Conservation (phyloP, 2,888 invertebrate species). For the Lycia hirtaria region DNA sequence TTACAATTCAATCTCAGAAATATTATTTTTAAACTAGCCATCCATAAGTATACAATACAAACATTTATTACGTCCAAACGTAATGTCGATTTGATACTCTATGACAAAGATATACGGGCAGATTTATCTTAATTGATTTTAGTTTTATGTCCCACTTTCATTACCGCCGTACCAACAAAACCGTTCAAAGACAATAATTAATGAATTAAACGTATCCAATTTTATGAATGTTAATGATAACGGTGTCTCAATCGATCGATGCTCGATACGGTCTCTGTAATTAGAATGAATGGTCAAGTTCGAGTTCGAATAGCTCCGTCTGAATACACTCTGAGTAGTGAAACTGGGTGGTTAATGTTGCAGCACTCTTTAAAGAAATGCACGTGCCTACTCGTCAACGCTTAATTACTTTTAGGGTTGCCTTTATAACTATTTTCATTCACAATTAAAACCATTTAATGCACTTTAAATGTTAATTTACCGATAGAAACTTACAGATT, state of each 20-base stretch:
- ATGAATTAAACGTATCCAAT: slow-evolving; percentile 75
- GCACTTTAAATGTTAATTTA: background rate
- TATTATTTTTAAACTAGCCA: too few relatives aligned
- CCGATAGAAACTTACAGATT: background rate
- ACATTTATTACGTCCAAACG: slow-evolving; percentile 3
- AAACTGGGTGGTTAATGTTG: slow-evolving; percentile 58
- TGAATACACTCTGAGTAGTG: slow-evolving; percentile 56
- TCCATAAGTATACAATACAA: background rate
- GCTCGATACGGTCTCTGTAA: slow-evolving; percentile 64
- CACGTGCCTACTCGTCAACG: slow-evolving; percentile 25
- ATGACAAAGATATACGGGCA: slow-evolving; percentile 12
- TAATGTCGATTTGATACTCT: slow-evolving; percentile 1
- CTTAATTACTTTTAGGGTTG: slow-evolving; percentile 23
- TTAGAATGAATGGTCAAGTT: slow-evolving; percentile 76
- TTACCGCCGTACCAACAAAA: slow-evolving; percentile 16
- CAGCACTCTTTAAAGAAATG: slow-evolving; percentile 44
- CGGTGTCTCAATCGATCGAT: slow-evolving; percentile 61
- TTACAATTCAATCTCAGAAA: too few relatives aligned
- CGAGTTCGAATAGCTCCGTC: slow-evolving; percentile 62
- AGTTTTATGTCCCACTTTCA: slow-evolving; percentile 22
- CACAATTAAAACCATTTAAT: too few relatives aligned
- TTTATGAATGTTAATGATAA: slow-evolving; percentile 78
- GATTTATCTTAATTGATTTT: slow-evolving; percentile 18
- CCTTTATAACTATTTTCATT: background rate
- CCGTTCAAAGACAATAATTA: slow-evolving; percentile 59